Evolutionary conservation across 1,140 invertebrate genomes (phyloP).

Genomic region (Aethina tumida): DNA sequence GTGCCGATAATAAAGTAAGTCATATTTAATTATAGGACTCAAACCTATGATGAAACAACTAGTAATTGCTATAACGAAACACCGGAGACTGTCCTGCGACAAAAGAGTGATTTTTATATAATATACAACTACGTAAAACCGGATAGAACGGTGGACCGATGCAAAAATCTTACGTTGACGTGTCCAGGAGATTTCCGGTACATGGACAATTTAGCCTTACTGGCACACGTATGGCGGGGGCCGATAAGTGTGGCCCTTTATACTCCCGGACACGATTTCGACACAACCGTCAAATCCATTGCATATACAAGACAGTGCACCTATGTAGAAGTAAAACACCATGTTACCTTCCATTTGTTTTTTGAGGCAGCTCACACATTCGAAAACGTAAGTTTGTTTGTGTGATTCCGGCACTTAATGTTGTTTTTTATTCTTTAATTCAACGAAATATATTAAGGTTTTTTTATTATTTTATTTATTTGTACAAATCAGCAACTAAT

Average conservation of each 20-base stretch:
- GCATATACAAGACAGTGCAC: conserved; percentile 47
- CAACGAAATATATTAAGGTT: too few species aligned
- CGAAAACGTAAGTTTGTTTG: too few species aligned
- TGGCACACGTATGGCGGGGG: conserved; percentile 33
- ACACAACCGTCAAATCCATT: conserved; percentile 45
- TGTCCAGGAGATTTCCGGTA: conserved; percentile 52
- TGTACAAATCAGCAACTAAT: too few species aligned
- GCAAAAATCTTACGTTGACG: conserved; percentile 59
- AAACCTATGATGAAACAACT: too few species aligned
- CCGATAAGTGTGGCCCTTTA: conserved; percentile 61
- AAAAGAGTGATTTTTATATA: conserved; percentile 76
- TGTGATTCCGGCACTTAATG: too few species aligned
- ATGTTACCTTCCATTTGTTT: conserved; percentile 56
- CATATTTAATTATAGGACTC: too few species aligned
- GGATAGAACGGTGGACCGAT: conserved; percentile 37
- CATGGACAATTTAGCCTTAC: too few species aligned
- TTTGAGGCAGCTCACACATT: conserved; percentile 52
- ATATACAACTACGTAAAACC: conserved; percentile 71
- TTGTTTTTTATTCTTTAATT: too few species aligned
- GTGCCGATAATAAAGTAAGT: too few species aligned
- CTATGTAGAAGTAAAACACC: conserved; percentile 41
- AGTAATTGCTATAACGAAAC: conserved; percentile 4
- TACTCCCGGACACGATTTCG: conserved; percentile 56
- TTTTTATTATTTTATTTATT: too few species aligned
- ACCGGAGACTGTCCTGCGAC: too few species aligned